Evolutionary conservation across 2,797 vertebrate species (phyloP).

Genomic region (Peromyscus eremicus): DNA sequence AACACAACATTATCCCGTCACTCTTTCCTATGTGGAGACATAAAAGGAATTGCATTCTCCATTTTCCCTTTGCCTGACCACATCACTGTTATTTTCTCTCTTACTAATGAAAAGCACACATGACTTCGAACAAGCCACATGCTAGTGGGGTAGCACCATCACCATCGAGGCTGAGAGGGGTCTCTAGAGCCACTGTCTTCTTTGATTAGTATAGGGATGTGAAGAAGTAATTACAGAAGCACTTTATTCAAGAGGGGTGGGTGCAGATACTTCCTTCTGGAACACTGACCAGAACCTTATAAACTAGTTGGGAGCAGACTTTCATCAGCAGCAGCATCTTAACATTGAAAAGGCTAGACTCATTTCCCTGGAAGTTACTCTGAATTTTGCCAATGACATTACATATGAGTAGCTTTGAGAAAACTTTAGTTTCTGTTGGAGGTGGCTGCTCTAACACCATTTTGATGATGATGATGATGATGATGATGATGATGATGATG

Average conservation of each 20-base stretch:
- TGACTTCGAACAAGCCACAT: constrained; percentile 42
- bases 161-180: constrained; percentile 64
- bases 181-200: constrained; percentile 73
- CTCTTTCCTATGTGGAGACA: neutral
- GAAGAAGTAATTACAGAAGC: constrained; percentile 53
- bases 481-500: neutral
- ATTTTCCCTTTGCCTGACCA: neutral
- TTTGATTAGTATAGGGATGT: constrained; percentile 53
- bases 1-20: neutral
- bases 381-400: neutral
- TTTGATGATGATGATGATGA: neutral
- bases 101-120: constrained; percentile 41
- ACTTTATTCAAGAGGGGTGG: constrained; percentile 61
- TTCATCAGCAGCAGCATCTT: constrained; percentile 52
- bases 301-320: constrained; percentile 16
- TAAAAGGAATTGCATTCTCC: neutral
- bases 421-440: neutral
- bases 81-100: neutral
- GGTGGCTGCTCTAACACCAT: neutral
- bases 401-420: neutral
- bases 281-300: neutral
- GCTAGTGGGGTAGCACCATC: constrained; percentile 63
- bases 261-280: neutral
- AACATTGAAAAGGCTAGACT: neutral
- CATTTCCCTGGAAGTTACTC: neutral